Base-by-base conservation (phyloP, 1,140 invertebrate species). In the Ctenoplectra terminalis region DNA sequence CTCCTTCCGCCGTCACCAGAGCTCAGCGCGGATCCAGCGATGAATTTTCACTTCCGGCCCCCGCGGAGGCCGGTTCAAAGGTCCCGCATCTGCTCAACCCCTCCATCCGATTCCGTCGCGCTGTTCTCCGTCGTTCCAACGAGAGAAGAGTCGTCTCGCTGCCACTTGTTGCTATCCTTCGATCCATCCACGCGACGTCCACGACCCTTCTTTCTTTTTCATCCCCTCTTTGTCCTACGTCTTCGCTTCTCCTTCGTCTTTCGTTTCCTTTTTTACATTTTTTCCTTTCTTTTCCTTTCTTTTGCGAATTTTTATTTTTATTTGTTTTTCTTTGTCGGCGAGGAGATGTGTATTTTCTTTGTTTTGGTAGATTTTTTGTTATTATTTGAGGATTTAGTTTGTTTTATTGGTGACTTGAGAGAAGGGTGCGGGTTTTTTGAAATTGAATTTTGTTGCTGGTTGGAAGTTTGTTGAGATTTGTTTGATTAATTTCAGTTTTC, bases 131-230 rank as follows among this genome's bases (percentile, higher is more conserved):
- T 58, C 84, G 60, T 58, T 72, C 15, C 37, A 23, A 63, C 48
- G 50, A 43, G 71, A 77, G 72, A 81, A 69, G 73, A 83, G 61
- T 83, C 76, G 84, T 85, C 84, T 87, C 76, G 78, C 87, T 78
- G 81, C 90, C 91, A 92, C 91, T 92, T 92, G 91, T 92, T 92
- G 91, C 91, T 92, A 86, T 75, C 63, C 87, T 88, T 90, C 87
- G 89, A 87, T 89, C 87, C 86, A 37, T 81, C 78, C 54, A 75
- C 78, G 54, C 73, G 66, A 34, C 75, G 72, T 69, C 80, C 69
- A 72, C 40, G 40, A 73, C 79, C 81, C 63, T 78, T 88, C 64
- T 66, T 52, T 78, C 54, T 31, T 63, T 34, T 40, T 58, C 26
- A n/a, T 31, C 70, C 71, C 54, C 66, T 81, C 83, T 58, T 76